Evolutionary conservation across 2,113 vertebrate genomes (phyloP).

Genomic region (Xyliphius kryptos): DNA sequence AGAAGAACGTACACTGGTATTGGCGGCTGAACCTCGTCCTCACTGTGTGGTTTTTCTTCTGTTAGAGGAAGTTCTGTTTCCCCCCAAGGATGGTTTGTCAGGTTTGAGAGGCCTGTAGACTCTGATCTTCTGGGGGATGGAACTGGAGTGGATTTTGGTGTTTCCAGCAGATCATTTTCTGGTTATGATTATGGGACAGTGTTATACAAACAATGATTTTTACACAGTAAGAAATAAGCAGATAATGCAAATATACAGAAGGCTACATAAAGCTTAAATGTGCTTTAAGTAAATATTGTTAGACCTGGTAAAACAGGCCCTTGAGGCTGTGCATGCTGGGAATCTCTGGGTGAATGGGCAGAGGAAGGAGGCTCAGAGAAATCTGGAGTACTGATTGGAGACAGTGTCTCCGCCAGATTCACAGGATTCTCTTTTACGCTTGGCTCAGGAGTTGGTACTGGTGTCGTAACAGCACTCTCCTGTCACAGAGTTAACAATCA

Average conservation of each 20-base stretch:
- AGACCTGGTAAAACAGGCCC: constrained; percentile 40
- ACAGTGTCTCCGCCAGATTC: constrained; percentile 42
- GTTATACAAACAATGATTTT: no score
- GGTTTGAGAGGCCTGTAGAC: no score
- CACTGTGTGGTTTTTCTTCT: no score
- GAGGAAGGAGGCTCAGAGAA: constrained; percentile 57
- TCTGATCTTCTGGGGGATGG: no score
- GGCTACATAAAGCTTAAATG: background rate
- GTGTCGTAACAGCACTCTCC: constrained; percentile 56
- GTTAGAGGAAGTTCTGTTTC: no score
- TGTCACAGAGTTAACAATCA: constrained; percentile 34
- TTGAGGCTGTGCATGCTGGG: constrained; percentile 26
- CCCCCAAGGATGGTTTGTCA: no score
- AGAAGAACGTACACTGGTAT: no score
- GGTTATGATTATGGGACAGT: constrained; percentile 25
- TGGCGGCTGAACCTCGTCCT: no score
- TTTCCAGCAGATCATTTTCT: no score
- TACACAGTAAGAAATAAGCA: no score
- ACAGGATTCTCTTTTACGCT: constrained; percentile 61
- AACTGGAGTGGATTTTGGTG: no score
- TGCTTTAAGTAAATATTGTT: background rate
- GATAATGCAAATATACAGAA: no score
- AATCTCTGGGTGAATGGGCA: constrained; percentile 47
- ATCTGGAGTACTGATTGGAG: constrained; percentile 65
- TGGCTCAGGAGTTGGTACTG: constrained; percentile 68